phyloP scores from a whole-genome alignment of 2,888 invertebrate species.

The Leptinotarsa rubiginosa region DNA sequence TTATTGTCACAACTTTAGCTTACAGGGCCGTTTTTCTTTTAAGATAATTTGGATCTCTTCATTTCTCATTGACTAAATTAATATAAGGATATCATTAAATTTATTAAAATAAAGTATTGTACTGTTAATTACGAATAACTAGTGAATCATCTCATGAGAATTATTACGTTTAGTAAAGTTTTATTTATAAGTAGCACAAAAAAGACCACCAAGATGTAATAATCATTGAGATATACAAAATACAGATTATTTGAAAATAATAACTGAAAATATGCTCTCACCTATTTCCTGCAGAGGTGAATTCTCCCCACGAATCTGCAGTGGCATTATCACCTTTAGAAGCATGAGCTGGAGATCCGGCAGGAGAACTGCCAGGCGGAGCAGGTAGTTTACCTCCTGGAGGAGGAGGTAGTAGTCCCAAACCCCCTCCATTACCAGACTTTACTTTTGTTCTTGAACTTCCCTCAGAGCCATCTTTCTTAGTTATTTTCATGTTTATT shows the following conservation, averaged over 20 bases:
- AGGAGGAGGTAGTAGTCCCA: conserved; percentile 82
- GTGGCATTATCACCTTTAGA: conserved; percentile 63
- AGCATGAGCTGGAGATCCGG: conserved; percentile 75
- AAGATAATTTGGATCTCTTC: no score
- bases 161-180: no score
- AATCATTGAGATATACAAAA: no score
- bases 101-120: no score
- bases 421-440: conserved; percentile 64
- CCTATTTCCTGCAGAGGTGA: conserved; percentile 73
- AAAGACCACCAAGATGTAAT: no score
- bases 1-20: no score
- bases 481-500: conserved; percentile 97
- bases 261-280: conserved; percentile 37
- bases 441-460: conserved; percentile 75
- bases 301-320: conserved; percentile 83
- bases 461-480: conserved; percentile 87
- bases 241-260: neutral
- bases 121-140: no score
- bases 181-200: no score
- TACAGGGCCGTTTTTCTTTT: no score
- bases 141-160: no score
- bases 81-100: no score
- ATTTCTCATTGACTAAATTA: no score
- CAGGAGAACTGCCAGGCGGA: conserved; percentile 84
- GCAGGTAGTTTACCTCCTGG: conserved; percentile 81